These are phyloP conservation scores for Cyprinodon variegatus DNA, from an alignment of 2,113 vertebrate genomes.

Conservation along the genomic window DNA sequence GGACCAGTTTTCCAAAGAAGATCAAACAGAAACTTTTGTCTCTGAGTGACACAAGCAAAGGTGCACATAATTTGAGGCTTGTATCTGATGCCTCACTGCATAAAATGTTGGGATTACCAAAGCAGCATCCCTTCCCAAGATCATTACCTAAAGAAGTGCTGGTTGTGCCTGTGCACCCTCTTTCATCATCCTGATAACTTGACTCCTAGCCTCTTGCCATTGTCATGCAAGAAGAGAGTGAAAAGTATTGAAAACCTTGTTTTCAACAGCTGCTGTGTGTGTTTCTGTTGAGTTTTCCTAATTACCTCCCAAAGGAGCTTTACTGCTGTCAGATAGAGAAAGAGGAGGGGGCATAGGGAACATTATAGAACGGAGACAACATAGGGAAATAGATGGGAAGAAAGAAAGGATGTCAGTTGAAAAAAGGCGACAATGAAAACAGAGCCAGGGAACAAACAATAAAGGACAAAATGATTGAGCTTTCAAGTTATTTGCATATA, in stretches of 20 bases:
- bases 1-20: conserved; percentile 23
- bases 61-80: conserved; percentile 23
- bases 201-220: conserved; percentile 57
- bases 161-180: conserved; percentile 14
- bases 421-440: conserved; percentile 44
- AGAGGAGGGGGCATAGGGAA: conserved; percentile 41
- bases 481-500: conserved; percentile 38
- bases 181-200: conserved; percentile 29
- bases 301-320: conserved; percentile 81
- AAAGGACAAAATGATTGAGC: conserved; percentile 11
- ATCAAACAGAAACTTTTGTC: conserved; percentile 19
- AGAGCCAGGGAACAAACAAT: conserved; percentile 16
- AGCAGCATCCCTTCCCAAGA: conserved; percentile 28
- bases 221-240: conserved; percentile 54
- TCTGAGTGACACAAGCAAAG: conserved; percentile 24
- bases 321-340: conserved; percentile 66
- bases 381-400: conserved; percentile 37
- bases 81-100: conserved; percentile 16
- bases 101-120: conserved; percentile 43
- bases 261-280: conserved; percentile 71
- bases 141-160: conserved; percentile 47
- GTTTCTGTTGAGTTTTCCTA: conserved; percentile 79
- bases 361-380: conserved; percentile 38
- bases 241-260: conserved; percentile 65
- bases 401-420: conserved; percentile 37